These are phyloP conservation scores for Nematolebias whitei DNA, from an alignment of 2,113 vertebrate genomes.

Conservation along the genomic window DNA sequence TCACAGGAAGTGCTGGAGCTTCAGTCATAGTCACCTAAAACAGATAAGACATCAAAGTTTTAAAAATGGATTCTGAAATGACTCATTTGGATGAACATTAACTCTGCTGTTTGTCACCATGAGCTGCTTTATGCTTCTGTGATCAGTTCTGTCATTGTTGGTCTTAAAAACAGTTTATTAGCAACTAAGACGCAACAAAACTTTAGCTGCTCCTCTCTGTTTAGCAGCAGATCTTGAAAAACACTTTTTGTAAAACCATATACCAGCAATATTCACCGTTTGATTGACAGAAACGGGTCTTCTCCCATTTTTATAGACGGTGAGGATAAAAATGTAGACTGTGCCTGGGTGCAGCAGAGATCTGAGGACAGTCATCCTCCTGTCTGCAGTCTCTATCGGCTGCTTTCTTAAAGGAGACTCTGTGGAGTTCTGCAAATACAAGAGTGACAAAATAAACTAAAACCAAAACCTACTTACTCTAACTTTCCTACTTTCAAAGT, in stretches of 20 bases:
- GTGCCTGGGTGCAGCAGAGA: slow-evolving; percentile 44
- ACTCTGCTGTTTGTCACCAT: too few species aligned
- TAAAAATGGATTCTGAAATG: not conserved
- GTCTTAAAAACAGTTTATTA: too few species aligned
- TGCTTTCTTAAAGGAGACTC: slow-evolving; percentile 15
- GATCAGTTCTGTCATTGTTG: too few species aligned
- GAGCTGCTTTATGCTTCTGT: too few species aligned
- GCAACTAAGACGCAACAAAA: too few species aligned
- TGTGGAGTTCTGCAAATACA: slow-evolving; percentile 58
- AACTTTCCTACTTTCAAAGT: not conserved
- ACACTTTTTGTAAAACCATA: not conserved
- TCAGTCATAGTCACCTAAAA: slow-evolving; percentile 73
- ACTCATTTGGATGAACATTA: too few species aligned
- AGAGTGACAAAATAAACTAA: not conserved
- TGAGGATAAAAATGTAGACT: slow-evolving; percentile 74
- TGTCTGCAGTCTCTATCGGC: slow-evolving; percentile 24
- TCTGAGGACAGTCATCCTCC: slow-evolving; percentile 54
- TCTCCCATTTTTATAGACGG: slow-evolving; percentile 69
- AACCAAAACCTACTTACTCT: not conserved
- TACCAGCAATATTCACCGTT: slow-evolving; percentile 33
- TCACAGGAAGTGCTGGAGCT: slow-evolving; percentile 63
- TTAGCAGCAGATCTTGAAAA: too few species aligned
- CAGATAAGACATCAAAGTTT: not conserved
- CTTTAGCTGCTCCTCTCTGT: too few species aligned
- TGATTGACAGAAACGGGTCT: slow-evolving; percentile 66